Evolutionary conservation across 2,797 vertebrate genomes (phyloP).

Genomic region (Sparus aurata): DNA sequence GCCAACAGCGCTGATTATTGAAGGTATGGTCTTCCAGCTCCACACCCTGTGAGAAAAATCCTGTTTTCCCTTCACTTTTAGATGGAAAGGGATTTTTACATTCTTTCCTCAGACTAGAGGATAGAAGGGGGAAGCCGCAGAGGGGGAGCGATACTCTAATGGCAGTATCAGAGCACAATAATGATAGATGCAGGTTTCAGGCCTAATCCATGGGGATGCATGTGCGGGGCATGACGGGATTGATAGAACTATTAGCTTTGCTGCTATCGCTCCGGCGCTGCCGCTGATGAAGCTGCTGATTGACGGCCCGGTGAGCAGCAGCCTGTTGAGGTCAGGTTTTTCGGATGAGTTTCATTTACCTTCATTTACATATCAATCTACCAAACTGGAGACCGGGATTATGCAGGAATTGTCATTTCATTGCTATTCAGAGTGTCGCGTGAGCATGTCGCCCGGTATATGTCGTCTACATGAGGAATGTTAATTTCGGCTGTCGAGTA

Average conservation of each 20-base stretch:
- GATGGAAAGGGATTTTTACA: slow-evolving; percentile 65
- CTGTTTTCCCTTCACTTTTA: slow-evolving; percentile 46
- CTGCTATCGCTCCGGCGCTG: slow-evolving; percentile 29
- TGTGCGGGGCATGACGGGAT: slow-evolving; percentile 44
- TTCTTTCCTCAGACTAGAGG: slow-evolving; percentile 66
- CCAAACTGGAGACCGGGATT: slow-evolving; percentile 52
- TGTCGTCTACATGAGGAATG: slow-evolving; percentile 58
- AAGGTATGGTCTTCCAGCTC: slow-evolving; percentile 50
- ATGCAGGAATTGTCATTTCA: slow-evolving; percentile 67
- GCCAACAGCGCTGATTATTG: slow-evolving; percentile 16
- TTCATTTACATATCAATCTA: slow-evolving; percentile 78
- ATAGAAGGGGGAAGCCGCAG: slow-evolving; percentile 45
- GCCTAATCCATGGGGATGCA: slow-evolving; percentile 56
- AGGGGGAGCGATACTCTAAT: slow-evolving; percentile 65
- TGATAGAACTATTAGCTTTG: slow-evolving; percentile 59
- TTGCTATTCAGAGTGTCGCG: slow-evolving; percentile 54
- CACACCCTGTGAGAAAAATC: slow-evolving; percentile 64
- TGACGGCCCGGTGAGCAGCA: slow-evolving; percentile 54
- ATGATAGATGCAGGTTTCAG: slow-evolving; percentile 74
- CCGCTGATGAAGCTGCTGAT: slow-evolving; percentile 68
- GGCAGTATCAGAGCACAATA: slow-evolving; percentile 63
- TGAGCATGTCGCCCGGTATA: slow-evolving; percentile 45
- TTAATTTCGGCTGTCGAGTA: slow-evolving; percentile 60
- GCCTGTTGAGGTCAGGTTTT: slow-evolving; percentile 63
- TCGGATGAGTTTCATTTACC: slow-evolving; percentile 69